Evolutionary conservation across 1,140 invertebrate species (phyloP), one percentile per base, ranked within the genome.

Genomic region (Asobara japonica): DNA sequence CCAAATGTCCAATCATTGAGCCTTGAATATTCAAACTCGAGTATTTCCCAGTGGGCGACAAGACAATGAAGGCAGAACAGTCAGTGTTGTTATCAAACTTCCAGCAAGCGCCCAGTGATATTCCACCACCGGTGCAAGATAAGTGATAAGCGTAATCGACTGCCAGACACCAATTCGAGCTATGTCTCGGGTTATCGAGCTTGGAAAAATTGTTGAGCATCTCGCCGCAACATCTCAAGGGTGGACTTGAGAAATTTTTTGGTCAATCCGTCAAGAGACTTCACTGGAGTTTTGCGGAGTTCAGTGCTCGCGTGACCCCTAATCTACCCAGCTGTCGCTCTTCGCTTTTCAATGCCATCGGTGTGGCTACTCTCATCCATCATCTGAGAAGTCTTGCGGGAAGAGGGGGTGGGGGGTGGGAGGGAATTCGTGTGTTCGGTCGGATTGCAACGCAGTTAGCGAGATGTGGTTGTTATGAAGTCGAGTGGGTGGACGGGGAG

Each of bases 321-420:
- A 62, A 62, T 62, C 60, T 62, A n/a, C 30, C 60, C 60, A 62
- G 60, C 60, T 62, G 60, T 62, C 60, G 29, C 60, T 18, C 29
- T 16, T 30, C 27, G 60, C 31, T 62, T 62, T 13, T 30, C 60
- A 62, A 30, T 56, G 27, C 60, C 60, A 62, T 62, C 25, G 27
- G 29, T 4, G 3, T 62, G 60, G 30, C 60, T 62, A 62, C 31
- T 33, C 27, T 62, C 60, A 62, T 62, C 27, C 29, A 62, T 62
- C 60, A 30, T 30, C 8, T 18, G 16, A 30, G 31, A 30, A 62
- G 25, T 62, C n/a, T 62, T 10, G 18, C 6, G n/a, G 1, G 6
- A 18, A 0, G n/a, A 8, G 18, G 41, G 41, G n/a, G n/a, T n/a
- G 18, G 18, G 6, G 18, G 5, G 5, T 13, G 27, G 11, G 25